Evolutionary conservation across 2,113 vertebrate genomes (phyloP), one percentile per base, ranked within the genome.

Genomic region (Aythya baeri): DNA sequence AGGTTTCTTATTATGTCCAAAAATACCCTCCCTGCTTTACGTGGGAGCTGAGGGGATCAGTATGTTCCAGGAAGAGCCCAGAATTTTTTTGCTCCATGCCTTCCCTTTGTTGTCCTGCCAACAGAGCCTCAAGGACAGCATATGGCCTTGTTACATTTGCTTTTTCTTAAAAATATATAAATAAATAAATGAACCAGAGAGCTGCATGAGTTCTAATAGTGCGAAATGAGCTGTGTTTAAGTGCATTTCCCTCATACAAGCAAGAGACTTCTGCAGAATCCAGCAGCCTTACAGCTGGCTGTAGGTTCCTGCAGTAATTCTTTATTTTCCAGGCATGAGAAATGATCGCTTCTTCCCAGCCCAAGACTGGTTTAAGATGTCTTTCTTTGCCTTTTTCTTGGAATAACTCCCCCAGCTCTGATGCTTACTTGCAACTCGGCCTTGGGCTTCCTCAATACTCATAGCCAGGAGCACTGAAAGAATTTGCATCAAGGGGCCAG

Each of bases 71-170:
- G 93, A 95, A 97, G 89, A 95, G 82, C 75, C 89, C 63, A 61
- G 82, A 92, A 36, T 74, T 88, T 68, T 91, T 96, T 87, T 94
- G 49, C 62, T 93, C 73, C 78, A 67, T 86, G 68, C 49, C 77
- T 94, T 93, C 36, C 71, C 67, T 94, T 96, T 93, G 88, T 95
- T 89, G 55, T 17, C 26, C 70, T 96, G 96, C 96, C 94, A 96
- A 27, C 62, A 76, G 77, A 94, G 83, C 86, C 86, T 94, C 86
- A 72, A 96, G 94, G 86, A 93, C 29, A 46, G 81, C 96, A 95
- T 94, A 97, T 95, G 96, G 96, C 89, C 91, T 87, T 93, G n/a
- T 70, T 87, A 73, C 62, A 32, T 20, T 86, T 88, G 68, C 29
- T 31, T 72, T 70, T 74, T 68, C 16, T 27, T 7, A 65, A 49